phyloP scores from a whole-genome alignment of 2,888 invertebrate species.

The Escarpia spicata region DNA sequence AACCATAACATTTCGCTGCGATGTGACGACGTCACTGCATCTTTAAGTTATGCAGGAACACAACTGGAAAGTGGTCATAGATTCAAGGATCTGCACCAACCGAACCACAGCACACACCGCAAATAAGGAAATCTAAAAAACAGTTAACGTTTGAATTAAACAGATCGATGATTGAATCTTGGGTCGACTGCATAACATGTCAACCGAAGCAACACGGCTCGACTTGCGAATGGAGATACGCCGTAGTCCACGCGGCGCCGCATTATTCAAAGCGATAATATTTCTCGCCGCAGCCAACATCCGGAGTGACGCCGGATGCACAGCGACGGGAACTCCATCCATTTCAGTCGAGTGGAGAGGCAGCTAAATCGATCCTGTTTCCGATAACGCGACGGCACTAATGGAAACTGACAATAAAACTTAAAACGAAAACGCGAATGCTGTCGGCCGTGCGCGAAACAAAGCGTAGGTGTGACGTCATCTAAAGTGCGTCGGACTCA shows the following conservation, averaged over 20 bases:
- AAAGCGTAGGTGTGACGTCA: no score
- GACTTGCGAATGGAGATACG: neutral
- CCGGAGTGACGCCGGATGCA: neutral
- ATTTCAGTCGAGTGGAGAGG: neutral
- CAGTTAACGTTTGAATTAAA: no score
- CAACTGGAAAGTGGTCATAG: no score
- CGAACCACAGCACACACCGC: no score
- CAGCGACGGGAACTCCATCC: neutral
- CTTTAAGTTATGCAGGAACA: no score
- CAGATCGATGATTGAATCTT: neutral
- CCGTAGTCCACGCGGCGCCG: neutral
- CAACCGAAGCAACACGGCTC: neutral
- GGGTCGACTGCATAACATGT: neutral
- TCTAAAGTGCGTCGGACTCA: neutral
- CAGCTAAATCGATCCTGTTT: neutral
- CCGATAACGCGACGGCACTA: neutral
- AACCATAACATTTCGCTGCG: no score
- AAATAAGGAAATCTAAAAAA: no score
- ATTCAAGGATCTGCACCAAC: no score
- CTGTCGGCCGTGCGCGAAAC: neutral
- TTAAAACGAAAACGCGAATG: neutral
- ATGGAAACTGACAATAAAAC: slow-evolving; percentile 4
- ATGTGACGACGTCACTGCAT: no score
- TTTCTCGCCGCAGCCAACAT: neutral
- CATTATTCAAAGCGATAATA: neutral